Percentiles rank a stretch among this genome's conserved stretches.
Evolutionary conservation across 1,140 invertebrate species (phyloP).

Genomic region (Diorhabda sublineata): DNA sequence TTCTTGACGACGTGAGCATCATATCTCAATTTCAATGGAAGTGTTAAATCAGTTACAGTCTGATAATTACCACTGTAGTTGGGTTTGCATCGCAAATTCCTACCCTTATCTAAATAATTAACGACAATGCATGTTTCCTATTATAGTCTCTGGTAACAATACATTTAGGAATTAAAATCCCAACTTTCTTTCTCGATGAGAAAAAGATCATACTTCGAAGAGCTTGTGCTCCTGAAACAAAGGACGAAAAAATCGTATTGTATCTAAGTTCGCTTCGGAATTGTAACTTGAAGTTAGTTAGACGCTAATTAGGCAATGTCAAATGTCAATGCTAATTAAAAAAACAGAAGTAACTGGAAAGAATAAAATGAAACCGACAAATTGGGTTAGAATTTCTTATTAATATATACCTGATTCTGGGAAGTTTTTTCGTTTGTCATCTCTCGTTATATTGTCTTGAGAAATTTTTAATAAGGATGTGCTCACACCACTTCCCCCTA

Average conservation of each 20-base stretch:
- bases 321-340: slow-evolving; percentile 35
- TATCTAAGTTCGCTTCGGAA: slow-evolving; percentile 30
- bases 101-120: slow-evolving; percentile 15
- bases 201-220: slow-evolving; percentile 30
- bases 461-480: background rate
- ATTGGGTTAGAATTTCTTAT: slow-evolving; percentile 14
- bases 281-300: slow-evolving; percentile 35
- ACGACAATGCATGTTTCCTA: slow-evolving; percentile 13
- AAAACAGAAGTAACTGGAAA: slow-evolving; percentile 25
- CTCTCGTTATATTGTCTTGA: background rate
- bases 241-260: slow-evolving; percentile 29
- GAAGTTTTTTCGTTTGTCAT: slow-evolving; percentile 5
- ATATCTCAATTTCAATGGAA: background rate
- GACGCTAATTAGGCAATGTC: slow-evolving; percentile 30
- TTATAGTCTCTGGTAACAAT: slow-evolving; percentile 13
- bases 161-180: slow-evolving; percentile 22
- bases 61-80: slow-evolving; percentile 14
- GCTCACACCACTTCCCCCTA: background rate
- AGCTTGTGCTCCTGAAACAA: slow-evolving; percentile 25
- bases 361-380: slow-evolving; percentile 13
- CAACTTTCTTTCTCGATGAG: slow-evolving; percentile 23
- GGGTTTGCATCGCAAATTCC: background rate
- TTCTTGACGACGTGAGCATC: background rate
- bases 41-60: background rate
- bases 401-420: slow-evolving; percentile 4